Percentiles rank a stretch among this genome's conserved stretches.
These are phyloP conservation scores for Drosophila nigrodunni DNA, from an alignment of 1,140 invertebrate genomes.

Conservation along the genomic window DNA sequence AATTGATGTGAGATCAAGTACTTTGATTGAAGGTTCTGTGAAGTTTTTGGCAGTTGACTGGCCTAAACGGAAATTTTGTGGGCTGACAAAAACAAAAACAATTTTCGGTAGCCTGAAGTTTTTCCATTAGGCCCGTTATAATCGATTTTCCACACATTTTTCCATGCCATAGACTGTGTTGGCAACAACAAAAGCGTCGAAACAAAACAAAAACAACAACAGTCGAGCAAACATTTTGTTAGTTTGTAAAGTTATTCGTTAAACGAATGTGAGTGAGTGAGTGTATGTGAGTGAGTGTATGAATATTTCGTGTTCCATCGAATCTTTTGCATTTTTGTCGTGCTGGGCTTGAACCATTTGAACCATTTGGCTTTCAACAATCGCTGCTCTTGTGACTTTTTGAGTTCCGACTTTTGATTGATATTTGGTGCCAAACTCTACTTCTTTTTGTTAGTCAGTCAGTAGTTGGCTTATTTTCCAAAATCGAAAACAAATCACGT, in stretches of 20 bases:
- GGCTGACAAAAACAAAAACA: conserved; percentile 36
- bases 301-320: conserved; percentile 35
- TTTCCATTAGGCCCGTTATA: conserved; percentile 58
- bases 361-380: conserved; percentile 19
- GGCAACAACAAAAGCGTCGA: conserved; percentile 15
- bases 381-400: conserved; percentile 25
- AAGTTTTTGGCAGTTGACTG: conserved; percentile 4
- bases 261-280: background rate
- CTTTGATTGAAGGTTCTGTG: conserved; percentile 25
- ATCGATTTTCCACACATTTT: conserved; percentile 73
- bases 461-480: conserved; percentile 26
- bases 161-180: conserved; percentile 31
- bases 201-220: conserved; percentile 4
- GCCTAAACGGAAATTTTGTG: conserved; percentile 27
- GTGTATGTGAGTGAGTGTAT: conserved; percentile 18
- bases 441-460: conserved; percentile 48
- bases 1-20: conserved; percentile 6
- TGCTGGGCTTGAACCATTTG: conserved; percentile 27
- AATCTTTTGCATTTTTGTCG: conserved; percentile 32
- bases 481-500: conserved; percentile 62
- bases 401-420: conserved; percentile 59
- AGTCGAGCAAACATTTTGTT: conserved; percentile 31
- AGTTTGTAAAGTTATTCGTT: conserved; percentile 52
- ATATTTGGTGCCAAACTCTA: conserved; percentile 65
- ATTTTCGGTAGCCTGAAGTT: conserved; percentile 57